Base-by-base conservation (phyloP, 2,888 invertebrate species). In the Coelinius sp. region DNA sequence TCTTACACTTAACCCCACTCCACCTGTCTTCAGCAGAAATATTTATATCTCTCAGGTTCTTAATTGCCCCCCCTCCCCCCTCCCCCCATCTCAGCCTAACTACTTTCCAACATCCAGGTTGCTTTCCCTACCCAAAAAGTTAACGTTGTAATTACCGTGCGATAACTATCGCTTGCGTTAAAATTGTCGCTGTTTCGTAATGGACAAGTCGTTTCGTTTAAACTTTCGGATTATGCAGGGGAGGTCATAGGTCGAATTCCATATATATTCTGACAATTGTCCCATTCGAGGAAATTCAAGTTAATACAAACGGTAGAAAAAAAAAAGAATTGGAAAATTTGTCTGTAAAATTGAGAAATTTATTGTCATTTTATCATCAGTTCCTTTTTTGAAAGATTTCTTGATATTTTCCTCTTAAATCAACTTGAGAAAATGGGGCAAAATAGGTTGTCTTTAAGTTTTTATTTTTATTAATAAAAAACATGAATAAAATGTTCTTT, bases 31-130 rank as follows among this genome's bases (percentile, higher is more conserved):
- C 68, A 78, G 76, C 77, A 78, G 74, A 77, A 82, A 83, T 83
- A 83, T 83, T 84, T 84, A 83, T 83, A 79, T 78, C 81, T 74
- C 71, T 81, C 81, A 78, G 78, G 75, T 79, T 78, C 82, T 84
- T 83, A 84, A 84, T 84, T 83, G 82, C 83, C 72, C 75, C 74
- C 75, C 74, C 74, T 65, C 76, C 38, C 24, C 56, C n/a, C 56
- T 22, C n/a, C n/a, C 83, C 72, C 75, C 74, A 75, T 73, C 74
- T 65, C 76, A 27, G 17, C 56, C n/a, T 49, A 24, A 24, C 24
- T n/a, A 49, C 22, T 17, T 17, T 17, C 52, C 77, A 71, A 77
- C 76, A 77, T 64, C 17, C 77, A 79, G 81, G 77, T 77, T 75
- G 78, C 79, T 77, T 81, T 76, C 79, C 81, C 80, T 78, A 78